phyloP scores from a whole-genome alignment of 2,888 invertebrate species.

The Thymelicus acteon region DNA sequence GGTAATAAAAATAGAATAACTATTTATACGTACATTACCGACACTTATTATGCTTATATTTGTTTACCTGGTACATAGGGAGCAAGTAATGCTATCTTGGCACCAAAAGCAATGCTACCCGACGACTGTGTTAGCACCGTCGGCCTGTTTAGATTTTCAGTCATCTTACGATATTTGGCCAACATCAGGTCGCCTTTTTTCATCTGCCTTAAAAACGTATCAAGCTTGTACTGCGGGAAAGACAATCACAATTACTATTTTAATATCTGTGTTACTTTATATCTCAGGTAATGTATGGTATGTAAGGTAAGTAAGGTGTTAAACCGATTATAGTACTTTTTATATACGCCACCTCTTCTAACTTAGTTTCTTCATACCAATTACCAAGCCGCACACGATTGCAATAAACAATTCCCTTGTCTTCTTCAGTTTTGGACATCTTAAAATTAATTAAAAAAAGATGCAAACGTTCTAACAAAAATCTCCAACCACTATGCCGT shows the following conservation, averaged over 20 bases:
- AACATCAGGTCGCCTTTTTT: conserved; percentile 74
- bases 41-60: neutral
- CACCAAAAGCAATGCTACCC: conserved; percentile 66
- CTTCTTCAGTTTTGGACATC: conserved; percentile 59
- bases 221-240: conserved; percentile 65
- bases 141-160: conserved; percentile 65
- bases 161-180: conserved; percentile 74
- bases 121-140: conserved; percentile 68
- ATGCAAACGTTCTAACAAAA: neutral
- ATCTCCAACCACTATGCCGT: neutral
- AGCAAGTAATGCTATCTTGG: conserved; percentile 67
- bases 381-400: conserved; percentile 74
- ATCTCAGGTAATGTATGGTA: too few species aligned
- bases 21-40: too few species aligned
- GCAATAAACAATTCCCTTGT: conserved; percentile 72
- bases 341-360: conserved; percentile 65
- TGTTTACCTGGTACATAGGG: conserved; percentile 68
- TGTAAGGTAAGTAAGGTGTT: too few species aligned
- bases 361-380: conserved; percentile 75
- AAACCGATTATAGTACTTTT: conserved; percentile 4
- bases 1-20: too few species aligned
- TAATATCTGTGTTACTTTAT: neutral
- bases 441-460: conserved; percentile 15
- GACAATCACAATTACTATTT: conserved; percentile 32
- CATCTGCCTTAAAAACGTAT: conserved; percentile 74